Conservation (phyloP, 2,113 vertebrate genomes). For the Entomyzon cyanotis region DNA sequence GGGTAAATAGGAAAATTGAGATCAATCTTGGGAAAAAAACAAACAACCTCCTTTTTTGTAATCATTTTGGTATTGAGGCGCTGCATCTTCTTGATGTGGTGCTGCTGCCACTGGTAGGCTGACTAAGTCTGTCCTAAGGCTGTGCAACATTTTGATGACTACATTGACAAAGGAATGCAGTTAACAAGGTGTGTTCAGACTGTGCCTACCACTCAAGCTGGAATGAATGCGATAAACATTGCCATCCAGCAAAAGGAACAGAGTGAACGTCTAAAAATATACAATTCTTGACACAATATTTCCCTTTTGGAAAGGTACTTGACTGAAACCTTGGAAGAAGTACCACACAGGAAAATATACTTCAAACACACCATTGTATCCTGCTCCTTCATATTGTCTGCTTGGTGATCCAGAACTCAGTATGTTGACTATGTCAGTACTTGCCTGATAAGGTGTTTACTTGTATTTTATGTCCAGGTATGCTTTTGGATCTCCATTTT, state of each 20-base stretch:
- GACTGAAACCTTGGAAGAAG: background rate
- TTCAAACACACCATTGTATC: background rate
- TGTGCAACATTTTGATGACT: background rate
- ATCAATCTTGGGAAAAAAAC: accelerated
- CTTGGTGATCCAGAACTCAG: background rate
- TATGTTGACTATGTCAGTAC: background rate
- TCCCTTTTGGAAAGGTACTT: background rate
- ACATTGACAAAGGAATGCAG: background rate
- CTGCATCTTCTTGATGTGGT: background rate
- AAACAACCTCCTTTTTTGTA: background rate
- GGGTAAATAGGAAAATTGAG: background rate
- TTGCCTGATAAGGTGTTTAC: background rate
- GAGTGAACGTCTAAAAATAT: background rate
- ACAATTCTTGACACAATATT: background rate
- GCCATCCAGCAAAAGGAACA: background rate
- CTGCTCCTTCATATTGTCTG: background rate
- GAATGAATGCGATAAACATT: background rate
- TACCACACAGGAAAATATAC: background rate
- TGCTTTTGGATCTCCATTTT: background rate
- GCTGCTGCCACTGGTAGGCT: background rate
- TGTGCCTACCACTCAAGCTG: background rate
- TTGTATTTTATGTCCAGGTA: background rate
- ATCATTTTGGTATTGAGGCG: background rate
- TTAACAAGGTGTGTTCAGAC: background rate
- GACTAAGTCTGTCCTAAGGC: background rate